Base-by-base conservation (phyloP, 1,140 invertebrate species). In the Phocides pigmalion region DNA sequence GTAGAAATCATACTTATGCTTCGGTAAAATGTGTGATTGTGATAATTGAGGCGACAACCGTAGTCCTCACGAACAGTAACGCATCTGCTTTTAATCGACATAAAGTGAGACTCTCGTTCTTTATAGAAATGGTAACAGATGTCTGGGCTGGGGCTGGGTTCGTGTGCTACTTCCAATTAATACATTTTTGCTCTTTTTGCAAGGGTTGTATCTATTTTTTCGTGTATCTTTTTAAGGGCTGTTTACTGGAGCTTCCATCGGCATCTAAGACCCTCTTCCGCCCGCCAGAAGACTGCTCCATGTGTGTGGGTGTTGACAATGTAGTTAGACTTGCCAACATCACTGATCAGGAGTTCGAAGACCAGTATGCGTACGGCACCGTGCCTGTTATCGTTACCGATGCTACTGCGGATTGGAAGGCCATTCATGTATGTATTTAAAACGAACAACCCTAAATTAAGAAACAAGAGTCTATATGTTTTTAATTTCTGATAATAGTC, bases 301-400 rank as follows among this genome's bases (percentile, higher is more conserved):
- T 97, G 79, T 98, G 96, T 79, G 65, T 76, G 25, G 92, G 93
- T 68, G 80, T 97, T 20, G 84, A 91, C 59, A 80, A 93, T 78
- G 93, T 96, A 20, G 92, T 94, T 25, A 93, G 94, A 65, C 85
- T 97, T 0, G 74, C 92, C 0, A 93, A 95, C 64, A 93, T 97
- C 19, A 94, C 94, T 4, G 89, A 94, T 0, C 81, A 91, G 6
- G 81, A 93, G 16, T 98, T 98, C 76, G 95, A 96, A 75, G 76
- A 93, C 37, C 91, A 91, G 15, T 97, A 95, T 78, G 97, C 97
- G 0, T 97, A 97, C 79, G 93, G 92, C 9, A 95, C 95, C 0
- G 92, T 93, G 14, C 98, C 98, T 0, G 95, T 98, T 0, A 94
- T 99, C n/a, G 93, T 98, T 4, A 95, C 93, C 22, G 97, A 97